These are phyloP conservation scores for Rosalia funebris DNA, from an alignment of 2,888 invertebrate species.

Conservation along the genomic window DNA sequence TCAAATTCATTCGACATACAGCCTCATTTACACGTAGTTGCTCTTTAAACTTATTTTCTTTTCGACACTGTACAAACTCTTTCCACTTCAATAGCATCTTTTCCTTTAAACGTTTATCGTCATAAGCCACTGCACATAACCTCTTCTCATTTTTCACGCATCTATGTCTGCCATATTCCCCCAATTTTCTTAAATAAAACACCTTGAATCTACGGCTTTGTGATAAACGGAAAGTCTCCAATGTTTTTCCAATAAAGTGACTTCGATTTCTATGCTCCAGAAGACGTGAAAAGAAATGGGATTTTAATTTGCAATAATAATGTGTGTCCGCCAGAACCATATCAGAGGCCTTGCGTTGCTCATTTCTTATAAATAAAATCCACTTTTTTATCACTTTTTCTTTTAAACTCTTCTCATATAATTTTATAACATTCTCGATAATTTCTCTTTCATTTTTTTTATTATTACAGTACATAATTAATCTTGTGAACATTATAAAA, in stretches of 20 bases:
- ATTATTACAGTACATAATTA: slow-evolving; percentile 22
- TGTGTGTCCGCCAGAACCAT: slow-evolving; percentile 31
- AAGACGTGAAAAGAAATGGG: slow-evolving; percentile 36
- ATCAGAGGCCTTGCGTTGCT: slow-evolving; percentile 34
- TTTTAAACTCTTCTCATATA: slow-evolving; percentile 38
- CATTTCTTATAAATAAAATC: slow-evolving; percentile 29
- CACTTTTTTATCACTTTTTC: slow-evolving; percentile 30
- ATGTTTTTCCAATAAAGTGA: slow-evolving; percentile 15
- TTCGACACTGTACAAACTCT: slow-evolving; percentile 21
- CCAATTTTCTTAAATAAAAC: slow-evolving; percentile 25
- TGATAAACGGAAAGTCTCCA: slow-evolving; percentile 13
- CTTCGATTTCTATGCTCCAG: slow-evolving; percentile 27
- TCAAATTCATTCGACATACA: slow-evolving; percentile 9
- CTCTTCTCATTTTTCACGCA: slow-evolving; percentile 24
- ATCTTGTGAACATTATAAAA: slow-evolving; percentile 26
- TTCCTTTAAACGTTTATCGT: slow-evolving; percentile 29
- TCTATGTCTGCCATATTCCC: slow-evolving; percentile 19
- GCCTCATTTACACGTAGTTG: slow-evolving; percentile 5
- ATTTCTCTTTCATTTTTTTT: slow-evolving; percentile 19
- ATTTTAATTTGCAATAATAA: slow-evolving; percentile 39
- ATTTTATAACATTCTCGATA: slow-evolving; percentile 21
- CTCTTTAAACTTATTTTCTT: slow-evolving; percentile 28
- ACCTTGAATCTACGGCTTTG: slow-evolving; percentile 23
- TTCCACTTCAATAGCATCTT: slow-evolving; percentile 26
- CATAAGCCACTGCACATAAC: slow-evolving; percentile 1